Conservation (phyloP, 2,888 invertebrate species). For the Cataglyphis cursor region DNA sequence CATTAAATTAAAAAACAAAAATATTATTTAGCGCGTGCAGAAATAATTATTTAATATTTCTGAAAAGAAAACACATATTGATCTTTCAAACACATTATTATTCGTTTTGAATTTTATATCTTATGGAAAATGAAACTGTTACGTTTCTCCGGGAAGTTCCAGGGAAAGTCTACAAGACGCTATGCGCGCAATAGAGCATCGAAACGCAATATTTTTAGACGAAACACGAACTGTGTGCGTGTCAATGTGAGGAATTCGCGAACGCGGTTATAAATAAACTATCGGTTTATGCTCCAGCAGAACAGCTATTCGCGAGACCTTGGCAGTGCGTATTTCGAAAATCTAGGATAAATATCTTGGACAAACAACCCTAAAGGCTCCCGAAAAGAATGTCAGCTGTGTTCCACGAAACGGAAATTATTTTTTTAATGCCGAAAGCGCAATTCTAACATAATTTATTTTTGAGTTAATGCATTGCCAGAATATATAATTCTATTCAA, state of each 20-base stretch:
- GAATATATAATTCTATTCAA: neutral
- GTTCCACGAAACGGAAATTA: slow-evolving; percentile 1
- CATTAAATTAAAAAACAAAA: slow-evolving; percentile 8
- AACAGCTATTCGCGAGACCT: slow-evolving; percentile 54
- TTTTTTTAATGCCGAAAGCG: neutral
- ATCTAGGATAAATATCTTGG: slow-evolving; percentile 19
- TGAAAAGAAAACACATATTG: neutral
- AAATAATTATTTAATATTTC: slow-evolving; percentile 3
- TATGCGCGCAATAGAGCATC: neutral
- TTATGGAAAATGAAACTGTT: neutral
- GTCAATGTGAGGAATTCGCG: slow-evolving; percentile 59
- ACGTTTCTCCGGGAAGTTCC: slow-evolving; percentile 7
- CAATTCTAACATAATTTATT: slow-evolving; percentile 23
- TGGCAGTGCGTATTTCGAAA: slow-evolving; percentile 45
- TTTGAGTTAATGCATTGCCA: slow-evolving; percentile 10
- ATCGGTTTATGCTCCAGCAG: slow-evolving; percentile 64
- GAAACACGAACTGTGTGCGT: slow-evolving; percentile 60
- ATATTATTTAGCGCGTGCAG: slow-evolving; percentile 27
- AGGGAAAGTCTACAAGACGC: slow-evolving; percentile 13
- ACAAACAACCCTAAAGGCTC: neutral
- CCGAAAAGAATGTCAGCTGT: slow-evolving; percentile 19
- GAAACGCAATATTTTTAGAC: slow-evolving; percentile 61
- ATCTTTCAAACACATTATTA: neutral
- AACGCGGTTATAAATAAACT: slow-evolving; percentile 73
- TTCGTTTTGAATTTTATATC: slow-evolving; percentile 13